A percentile compares a stretch with the other conserved stretches of the same genome.
Evolutionary conservation across 2,113 vertebrate genomes (phyloP).

Genomic region (Irena cyanogastra): DNA sequence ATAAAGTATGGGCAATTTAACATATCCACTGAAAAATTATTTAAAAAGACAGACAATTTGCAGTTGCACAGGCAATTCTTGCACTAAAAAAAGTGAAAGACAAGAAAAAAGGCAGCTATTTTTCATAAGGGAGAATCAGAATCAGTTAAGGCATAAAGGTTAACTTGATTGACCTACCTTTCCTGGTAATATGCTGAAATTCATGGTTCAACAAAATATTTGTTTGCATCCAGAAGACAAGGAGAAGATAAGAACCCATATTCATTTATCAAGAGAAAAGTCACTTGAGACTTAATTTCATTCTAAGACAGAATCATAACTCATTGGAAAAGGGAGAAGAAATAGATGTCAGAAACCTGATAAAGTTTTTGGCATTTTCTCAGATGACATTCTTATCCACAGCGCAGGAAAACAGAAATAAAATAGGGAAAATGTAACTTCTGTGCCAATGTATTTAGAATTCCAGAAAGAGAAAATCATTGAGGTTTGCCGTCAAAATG

Average conservation of each 20-base stretch:
- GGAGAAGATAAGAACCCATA: not conserved
- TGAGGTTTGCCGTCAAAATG: not conserved
- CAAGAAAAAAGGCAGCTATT: not conserved
- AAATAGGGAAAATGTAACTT: not conserved
- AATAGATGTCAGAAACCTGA: not conserved
- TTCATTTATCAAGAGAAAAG: not conserved
- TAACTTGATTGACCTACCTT: slow-evolving; percentile 2
- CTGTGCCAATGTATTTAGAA: not conserved
- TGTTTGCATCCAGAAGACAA: not conserved
- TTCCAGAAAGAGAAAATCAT: not conserved
- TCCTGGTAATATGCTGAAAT: not conserved
- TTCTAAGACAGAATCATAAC: not conserved
- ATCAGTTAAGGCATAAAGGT: not conserved
- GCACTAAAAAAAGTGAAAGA: not conserved
- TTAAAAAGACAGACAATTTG: not conserved
- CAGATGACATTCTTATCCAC: not conserved
- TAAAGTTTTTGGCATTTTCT: not conserved
- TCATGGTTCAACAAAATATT: not conserved
- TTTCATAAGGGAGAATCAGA: not conserved
- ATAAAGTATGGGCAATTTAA: not conserved
- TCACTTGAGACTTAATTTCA: not conserved
- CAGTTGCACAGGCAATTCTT: not conserved
- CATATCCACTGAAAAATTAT: not conserved
- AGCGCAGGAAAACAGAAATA: not conserved
- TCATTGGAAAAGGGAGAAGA: not conserved